Conservation (phyloP, 2,797 vertebrate genomes). For the Sebastes elongatus region DNA sequence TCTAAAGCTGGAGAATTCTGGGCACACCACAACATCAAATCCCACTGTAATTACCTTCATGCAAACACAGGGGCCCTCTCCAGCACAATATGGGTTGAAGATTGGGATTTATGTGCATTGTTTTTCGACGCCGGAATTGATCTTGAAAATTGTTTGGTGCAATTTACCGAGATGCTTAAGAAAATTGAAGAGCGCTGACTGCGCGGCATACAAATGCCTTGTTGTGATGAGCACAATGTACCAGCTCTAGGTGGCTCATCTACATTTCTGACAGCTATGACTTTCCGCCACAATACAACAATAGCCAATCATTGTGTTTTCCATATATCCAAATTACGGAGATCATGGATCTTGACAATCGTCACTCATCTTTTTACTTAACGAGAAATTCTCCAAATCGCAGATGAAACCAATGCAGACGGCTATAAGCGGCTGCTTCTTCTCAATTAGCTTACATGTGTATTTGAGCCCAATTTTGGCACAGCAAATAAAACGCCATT, state of each 20-base stretch:
- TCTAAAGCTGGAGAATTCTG: slow-evolving; percentile 85
- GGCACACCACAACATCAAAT: slow-evolving; percentile 86
- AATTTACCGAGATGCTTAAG: slow-evolving; percentile 79
- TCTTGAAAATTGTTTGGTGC: slow-evolving; percentile 82
- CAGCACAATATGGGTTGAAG: slow-evolving; percentile 81
- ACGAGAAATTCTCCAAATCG: slow-evolving; percentile 61
- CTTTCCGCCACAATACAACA: slow-evolving; percentile 46
- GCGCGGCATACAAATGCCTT: slow-evolving; percentile 62
- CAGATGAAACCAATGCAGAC: slow-evolving; percentile 70
- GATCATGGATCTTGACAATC: slow-evolving; percentile 65
- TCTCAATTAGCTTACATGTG: slow-evolving; percentile 76
- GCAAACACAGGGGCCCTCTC: slow-evolving; percentile 81
- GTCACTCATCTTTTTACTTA: slow-evolving; percentile 55
- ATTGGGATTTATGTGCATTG: slow-evolving; percentile 82
- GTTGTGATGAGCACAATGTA: slow-evolving; percentile 48
- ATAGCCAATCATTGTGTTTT: slow-evolving; percentile 38
- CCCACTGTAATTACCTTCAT: slow-evolving; percentile 87
- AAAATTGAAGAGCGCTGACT: slow-evolving; percentile 65
- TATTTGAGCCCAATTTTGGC: slow-evolving; percentile 68
- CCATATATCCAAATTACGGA: slow-evolving; percentile 52
- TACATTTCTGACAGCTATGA: slow-evolving; percentile 61
- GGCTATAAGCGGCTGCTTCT: slow-evolving; percentile 62
- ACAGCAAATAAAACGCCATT: slow-evolving; percentile 68
- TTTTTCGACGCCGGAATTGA: slow-evolving; percentile 81
- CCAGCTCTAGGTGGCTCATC: slow-evolving; percentile 51